Evolutionary conservation across 2,113 vertebrate species (phyloP).

Genomic region (Ellobius talpinus): DNA sequence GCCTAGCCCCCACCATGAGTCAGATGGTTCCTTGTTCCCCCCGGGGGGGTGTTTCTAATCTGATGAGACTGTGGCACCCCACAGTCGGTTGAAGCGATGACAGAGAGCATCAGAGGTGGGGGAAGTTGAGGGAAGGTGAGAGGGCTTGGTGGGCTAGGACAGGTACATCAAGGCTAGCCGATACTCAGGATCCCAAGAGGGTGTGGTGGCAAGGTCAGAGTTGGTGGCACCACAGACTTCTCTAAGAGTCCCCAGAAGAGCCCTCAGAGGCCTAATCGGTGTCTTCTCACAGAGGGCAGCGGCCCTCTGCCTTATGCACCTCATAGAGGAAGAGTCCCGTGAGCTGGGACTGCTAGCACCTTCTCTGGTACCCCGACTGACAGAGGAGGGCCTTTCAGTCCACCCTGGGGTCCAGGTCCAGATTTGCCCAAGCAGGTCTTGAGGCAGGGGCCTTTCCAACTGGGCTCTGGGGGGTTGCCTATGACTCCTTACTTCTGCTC

Average conservation of each 20-base stretch:
- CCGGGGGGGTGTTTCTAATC: not conserved
- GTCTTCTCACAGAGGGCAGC: not conserved
- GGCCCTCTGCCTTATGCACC: not conserved
- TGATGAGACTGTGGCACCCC: not conserved
- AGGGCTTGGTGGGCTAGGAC: not conserved
- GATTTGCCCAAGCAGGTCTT: not conserved
- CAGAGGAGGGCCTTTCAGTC: not conserved
- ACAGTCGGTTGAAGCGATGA: not conserved
- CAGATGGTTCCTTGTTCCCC: not conserved
- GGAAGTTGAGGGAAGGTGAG: not conserved
- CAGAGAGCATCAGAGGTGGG: not conserved
- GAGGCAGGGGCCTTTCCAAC: not conserved
- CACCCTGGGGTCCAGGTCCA: not conserved
- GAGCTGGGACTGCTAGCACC: not conserved
- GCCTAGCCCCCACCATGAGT: not conserved
- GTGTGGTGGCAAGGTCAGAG: not conserved
- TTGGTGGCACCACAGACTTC: not conserved
- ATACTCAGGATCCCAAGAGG: not conserved
- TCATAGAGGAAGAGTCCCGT: not conserved
- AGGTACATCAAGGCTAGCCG: not conserved
- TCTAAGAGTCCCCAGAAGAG: not conserved
- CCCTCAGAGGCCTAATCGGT: not conserved
- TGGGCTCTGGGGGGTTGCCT: not conserved
- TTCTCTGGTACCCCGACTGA: not conserved
- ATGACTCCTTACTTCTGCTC: not conserved